Evolutionary conservation across 1,140 invertebrate genomes (phyloP), one percentile per base, ranked within the genome.

Genomic region (Dendroctonus ponderosae): DNA sequence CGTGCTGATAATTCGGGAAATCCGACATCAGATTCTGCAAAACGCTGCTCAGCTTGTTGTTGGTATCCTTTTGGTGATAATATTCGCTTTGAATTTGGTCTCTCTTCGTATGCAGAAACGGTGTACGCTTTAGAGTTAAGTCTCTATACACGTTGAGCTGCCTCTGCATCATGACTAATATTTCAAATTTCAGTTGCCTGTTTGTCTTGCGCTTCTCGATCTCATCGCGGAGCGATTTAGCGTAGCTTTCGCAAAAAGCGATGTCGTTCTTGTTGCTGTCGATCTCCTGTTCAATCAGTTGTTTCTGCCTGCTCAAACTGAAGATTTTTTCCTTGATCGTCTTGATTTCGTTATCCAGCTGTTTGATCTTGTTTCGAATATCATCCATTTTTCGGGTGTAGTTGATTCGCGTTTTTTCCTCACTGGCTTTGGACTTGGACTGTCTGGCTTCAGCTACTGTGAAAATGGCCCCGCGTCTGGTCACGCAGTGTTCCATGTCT

Each of bases 401-500:
- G 69, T 79, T 73, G 11, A 79, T 69, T 15, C 76, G 57, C 8
- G 71, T 77, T 66, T 77, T 75, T 26, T 73, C 67, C 39, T 60
- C 62, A 12, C 53, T 69, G 11, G 49, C 54, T 62, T 72, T 72
- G n/a, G 74, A 70, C 7, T 78, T 78, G 52, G 85, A 85, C 59
- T 87, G 82, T 56, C 82, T 82, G 2, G 83, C 82, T 42, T 83
- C 80, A 3, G 86, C 83, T 62, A 78, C 76, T 37, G 85, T 82
- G 52, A 87, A 80, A 53, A 90, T 88, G 54, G 83, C 79, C 50
- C 91, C 90, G 48, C 91, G 81, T 67, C 88, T 83, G 12, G 84
- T 83, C 9, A 93, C 84, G 71, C 89, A 89, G 71, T 87, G 82
- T 49, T 92, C 89, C 77, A 93, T 81, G 74, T 93, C 91, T 40